Base-by-base conservation (phyloP, 2,888 invertebrate genomes). In the Pseudanteris insignis region DNA sequence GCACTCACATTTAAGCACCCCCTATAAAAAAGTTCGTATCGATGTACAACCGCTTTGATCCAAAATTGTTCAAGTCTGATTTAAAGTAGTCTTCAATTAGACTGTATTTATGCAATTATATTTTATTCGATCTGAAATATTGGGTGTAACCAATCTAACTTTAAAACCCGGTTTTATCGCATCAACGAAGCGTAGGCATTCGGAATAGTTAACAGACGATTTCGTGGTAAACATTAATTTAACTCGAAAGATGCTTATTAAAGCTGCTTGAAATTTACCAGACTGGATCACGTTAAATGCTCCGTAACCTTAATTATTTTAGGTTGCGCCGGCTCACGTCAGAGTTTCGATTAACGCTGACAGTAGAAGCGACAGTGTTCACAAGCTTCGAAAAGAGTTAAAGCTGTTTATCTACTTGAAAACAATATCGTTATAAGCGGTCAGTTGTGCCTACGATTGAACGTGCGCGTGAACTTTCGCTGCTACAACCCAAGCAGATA, bases 341-440 rank as follows among this genome's bases (percentile, higher is more conserved):
- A 40, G 21, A 32, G 40, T 36, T 40, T 46, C 59, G 51, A 59
- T 59, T 34, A 59, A 14, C 46, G 44, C 37, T 43, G 38, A 12
- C 38, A 24, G 3, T 26, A 28, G 21, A 28, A 51, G 10, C 36
- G 50, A 33, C 38, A 50, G 32, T 26, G 32, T 29, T 47, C 57
- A 24, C 40, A 25, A 50, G 46, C 30, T 46, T 47, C 34, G 46
- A 58, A 58, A 59, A 51, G 59, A 46, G 51, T 59, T 59, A 59
- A 59, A 59, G 51, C 40, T 34, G 46, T 40, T 59, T 34, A 59
- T 51, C 59, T 46, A 46, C 51, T 58, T 51, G 46, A 59, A 59
- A 51, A 51, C 46, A 46, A 46, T 34, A 46, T 51, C 51, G 59
- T 59, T 59, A n/a, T n/a, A 46, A 40, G 7, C 25, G 30, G 36